Evolutionary conservation across 2,797 vertebrate species (phyloP), one percentile per base, ranked within the genome.

Genomic region (Bradypus variegatus): DNA sequence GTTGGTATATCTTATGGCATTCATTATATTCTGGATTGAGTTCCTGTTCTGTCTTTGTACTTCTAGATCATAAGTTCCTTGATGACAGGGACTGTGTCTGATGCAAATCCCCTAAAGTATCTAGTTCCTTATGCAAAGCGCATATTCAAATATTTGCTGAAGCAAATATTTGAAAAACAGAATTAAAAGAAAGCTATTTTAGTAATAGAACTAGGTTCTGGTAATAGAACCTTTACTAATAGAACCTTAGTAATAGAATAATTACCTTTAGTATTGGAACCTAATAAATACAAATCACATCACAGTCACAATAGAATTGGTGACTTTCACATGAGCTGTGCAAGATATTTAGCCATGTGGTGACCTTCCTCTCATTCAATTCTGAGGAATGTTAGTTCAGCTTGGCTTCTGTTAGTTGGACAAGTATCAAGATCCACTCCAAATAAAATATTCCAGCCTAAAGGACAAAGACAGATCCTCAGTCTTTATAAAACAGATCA

Each of bases 381-480:
- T 95, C 80, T 55, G n/a, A 92, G 75, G 79, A 91, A 78, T 90
- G 50, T 86, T 86, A 78, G 88, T 78, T 94, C 93, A 92, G 76
- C 48, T 93, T 91, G 88, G 79, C 90, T 92, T 92, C 89, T 72
- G n/a, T 91, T 88, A 65, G 48, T 84, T 94, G 83, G 86, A 77
- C 73, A 88, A 92, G 58, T 79, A 92, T 81, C 86, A 96, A 95
- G 36, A 95, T 82, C 73, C 82, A 93, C 77, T 89, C 60, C 84
- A 95, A 95, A 72, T 73, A 91, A 94, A 95, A 82, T 73, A 95
- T 83, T 48, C 62, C 33, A 94, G 75, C 18, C 69, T 82, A 92
- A 90, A 89, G 73, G 69, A 89, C 91, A 95, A 93, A 88, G 89
- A 81, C 79, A 93, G 83, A 95, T 80, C 67, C 78, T 94, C 69